Base-by-base conservation (phyloP, 2,888 invertebrate species). In the Therioaphis trifolii region DNA sequence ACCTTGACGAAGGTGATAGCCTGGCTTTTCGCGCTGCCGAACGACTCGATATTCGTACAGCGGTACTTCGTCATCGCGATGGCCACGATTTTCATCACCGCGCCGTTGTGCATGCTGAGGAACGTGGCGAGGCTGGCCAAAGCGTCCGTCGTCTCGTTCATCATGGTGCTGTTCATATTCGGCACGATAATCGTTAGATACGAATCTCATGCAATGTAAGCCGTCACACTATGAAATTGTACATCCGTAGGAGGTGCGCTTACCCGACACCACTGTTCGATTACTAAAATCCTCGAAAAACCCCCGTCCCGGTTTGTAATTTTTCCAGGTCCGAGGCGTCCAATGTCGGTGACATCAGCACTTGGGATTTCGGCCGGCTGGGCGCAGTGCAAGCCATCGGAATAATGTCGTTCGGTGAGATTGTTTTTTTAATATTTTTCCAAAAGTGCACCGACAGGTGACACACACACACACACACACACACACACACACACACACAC, bases 391-490 rank as follows among this genome's bases (percentile, higher is more conserved):
- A 94, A 85, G 93, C 95, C 40, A 92, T 94, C 63, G 95, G 94
- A 86, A 94, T 95, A 86, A 95, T 95, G 93, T 93, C 94, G 18
- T 95, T 95, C 89, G 94, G 93, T 94, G 89, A 91, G 90, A 86
- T 77, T 85, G 86, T 52, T 27, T 74, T n/a, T 82, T 29, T n/a
- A 1, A n/a, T 49, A n/a, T 3, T 5, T 21, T n/a, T 52, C n/a
- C n/a, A n/a, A n/a, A n/a, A n/a, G 5, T 52, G 35, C 4, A 52
- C 52, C 52, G 4, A 24, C 11, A 21, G 21, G n/a, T n/a, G n/a
- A n/a, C n/a, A n/a, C n/a, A n/a, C n/a, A n/a, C n/a, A n/a, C n/a
- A n/a, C n/a, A n/a, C n/a, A n/a, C n/a, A n/a, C n/a, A n/a, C n/a
- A n/a, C n/a, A n/a, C n/a, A n/a, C n/a, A n/a, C n/a, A n/a, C n/a